Base-by-base conservation (phyloP, 2,888 invertebrate genomes). In the Cheilosia grossa region DNA sequence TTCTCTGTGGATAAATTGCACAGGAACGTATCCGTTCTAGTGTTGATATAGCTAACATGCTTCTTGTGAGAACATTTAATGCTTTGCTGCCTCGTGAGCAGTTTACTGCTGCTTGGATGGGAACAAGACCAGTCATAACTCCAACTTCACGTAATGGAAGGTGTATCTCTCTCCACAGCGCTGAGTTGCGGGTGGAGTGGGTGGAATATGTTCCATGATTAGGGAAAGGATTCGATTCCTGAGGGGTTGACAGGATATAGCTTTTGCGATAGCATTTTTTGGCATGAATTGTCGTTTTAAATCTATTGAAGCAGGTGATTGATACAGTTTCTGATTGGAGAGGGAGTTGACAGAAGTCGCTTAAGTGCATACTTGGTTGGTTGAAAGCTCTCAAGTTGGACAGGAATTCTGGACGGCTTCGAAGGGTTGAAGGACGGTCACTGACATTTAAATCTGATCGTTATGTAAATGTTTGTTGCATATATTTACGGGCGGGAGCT, bases 1-100 rank as follows among this genome's bases (percentile, higher is more conserved):
- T 75, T 47, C 66, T 59, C 21, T 27, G 30, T 27, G 51, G 58
- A 75, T 75, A 67, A 66, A 66, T 74, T 74, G 53, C 21, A 49
- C 56, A 56, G 40, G n/a, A 42, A 24, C n/a, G 47, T n/a, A 21
- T 42, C 33, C 27, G 17, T 37, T 70, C n/a, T 56, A 17, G 27
- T 24, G 72, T 19, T 51, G 42, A 44, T 54, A 27, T 33, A 40
- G 17, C 54, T 24, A 19, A 64, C 40, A 54, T 17, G 64, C 54
- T 67, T 67, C 17, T 21, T 56, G 30, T 30, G 63, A 21, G 47
- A 56, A 19, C 73, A 56, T 64, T 74, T 37, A 64, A 74, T 74
- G 64, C 64, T 58, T 47, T 74, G 74, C 47, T 74, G 74, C 56
- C 49, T 27, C 47, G 40, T 37, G 51, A 56, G 49, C 64, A 33